Evolutionary conservation across 2,888 invertebrate species (phyloP), one percentile per base, ranked within the genome.

Genomic region (Adelognathus sp.): DNA sequence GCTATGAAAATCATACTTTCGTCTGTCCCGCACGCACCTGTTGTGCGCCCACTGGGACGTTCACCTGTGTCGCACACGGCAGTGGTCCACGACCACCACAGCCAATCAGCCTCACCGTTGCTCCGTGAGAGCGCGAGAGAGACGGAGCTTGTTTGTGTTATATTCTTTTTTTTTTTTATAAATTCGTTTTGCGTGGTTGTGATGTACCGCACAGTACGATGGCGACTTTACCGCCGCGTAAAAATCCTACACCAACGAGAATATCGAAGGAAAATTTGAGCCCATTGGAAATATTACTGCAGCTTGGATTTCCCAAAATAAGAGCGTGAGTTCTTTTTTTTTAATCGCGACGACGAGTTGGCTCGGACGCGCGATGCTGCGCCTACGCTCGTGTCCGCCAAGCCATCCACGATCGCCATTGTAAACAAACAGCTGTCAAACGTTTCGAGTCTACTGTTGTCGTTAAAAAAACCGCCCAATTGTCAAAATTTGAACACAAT

Each of bases 271-370:
- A 95, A 90, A 94, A 95, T 92, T 92, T 95, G 81, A 95, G 95
- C 44, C 96, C 97, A 3, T 92, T 97, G 82, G 96, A 97, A 92
- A 96, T 96, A 72, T 92, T 98, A 39, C 92, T 97, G 81, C 97
- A 97, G 92, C 96, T 98, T 95, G 98, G 98, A 36, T 97, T 98
- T 92, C 95, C 96, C 3, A 96, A 95, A 92, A 95, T 96, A 87
- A 94, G 97, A 93, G 97, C 96, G 97, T 98, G 94, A 95, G 96
- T 95, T 82, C 69, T 18, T 54, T n/a, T n/a, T n/a, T n/a, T n/a
- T n/a, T n/a, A n/a, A n/a, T n/a, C n/a, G 50, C 36, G 18, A 46
- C 33, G 33, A 11, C 18, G 18, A 44, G 9, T 44, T 31, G n/a
- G 1, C 1, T 27, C 18, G 1, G n/a, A n/a, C 16, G 16, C 1